Conservation (phyloP, 1,140 invertebrate genomes). For the Chionoecetes opilio region DNA sequence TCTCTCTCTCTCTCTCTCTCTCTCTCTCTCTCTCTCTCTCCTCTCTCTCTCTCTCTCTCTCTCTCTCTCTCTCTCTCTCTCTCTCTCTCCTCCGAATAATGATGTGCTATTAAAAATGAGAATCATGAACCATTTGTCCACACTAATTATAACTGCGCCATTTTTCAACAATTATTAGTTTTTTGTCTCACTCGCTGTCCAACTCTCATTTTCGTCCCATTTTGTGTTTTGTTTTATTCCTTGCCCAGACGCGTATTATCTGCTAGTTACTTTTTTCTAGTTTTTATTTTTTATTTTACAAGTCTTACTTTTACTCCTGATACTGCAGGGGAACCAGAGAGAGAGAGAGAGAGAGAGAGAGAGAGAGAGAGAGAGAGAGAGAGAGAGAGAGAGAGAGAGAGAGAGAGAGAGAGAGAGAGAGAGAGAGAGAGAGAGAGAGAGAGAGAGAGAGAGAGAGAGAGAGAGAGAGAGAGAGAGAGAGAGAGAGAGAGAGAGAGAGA, state of each 20-base stretch:
- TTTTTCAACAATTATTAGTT: neutral
- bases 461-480: too few relatives aligned
- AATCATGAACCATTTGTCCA: neutral
- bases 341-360: too few relatives aligned
- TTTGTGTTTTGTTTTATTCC: neutral
- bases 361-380: too few relatives aligned
- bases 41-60: slow-evolving; percentile 48
- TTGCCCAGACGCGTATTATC: neutral
- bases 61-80: slow-evolving; percentile 46
- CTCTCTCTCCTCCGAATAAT: neutral
- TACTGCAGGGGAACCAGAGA: too few relatives aligned
- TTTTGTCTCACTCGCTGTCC: slow-evolving; percentile 12
- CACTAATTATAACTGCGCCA: neutral
- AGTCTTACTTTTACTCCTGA: too few relatives aligned
- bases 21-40: slow-evolving; percentile 48
- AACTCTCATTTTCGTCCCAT: slow-evolving; percentile 5
- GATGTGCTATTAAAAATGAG: too few relatives aligned
- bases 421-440: too few relatives aligned
- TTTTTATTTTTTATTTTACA: too few relatives aligned
- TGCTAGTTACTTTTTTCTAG: too few relatives aligned
- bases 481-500: neutral
- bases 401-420: too few relatives aligned
- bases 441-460: too few relatives aligned
- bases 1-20: neutral
- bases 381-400: too few relatives aligned